phyloP scores from a whole-genome alignment of 2,888 invertebrate genomes.

The Microctonus hyperodae region DNA sequence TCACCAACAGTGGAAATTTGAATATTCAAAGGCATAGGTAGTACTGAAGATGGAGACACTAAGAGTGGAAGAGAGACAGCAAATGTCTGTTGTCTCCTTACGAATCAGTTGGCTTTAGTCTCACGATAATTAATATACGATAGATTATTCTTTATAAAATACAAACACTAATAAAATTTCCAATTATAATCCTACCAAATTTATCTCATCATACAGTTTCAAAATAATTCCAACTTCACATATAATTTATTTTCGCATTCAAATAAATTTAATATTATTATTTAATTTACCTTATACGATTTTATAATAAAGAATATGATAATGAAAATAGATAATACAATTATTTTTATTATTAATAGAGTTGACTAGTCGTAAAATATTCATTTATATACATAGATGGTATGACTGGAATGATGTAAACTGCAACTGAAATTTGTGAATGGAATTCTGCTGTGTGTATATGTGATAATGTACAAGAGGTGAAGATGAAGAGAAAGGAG shows the following conservation, averaged over 20 bases:
- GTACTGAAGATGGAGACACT: not conserved
- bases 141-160: too few relatives aligned
- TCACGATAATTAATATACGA: not conserved
- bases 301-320: too few relatives aligned
- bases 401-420: not conserved
- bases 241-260: too few relatives aligned
- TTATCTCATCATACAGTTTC: too few relatives aligned
- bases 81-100: not conserved
- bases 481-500: constrained; percentile 24
- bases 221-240: too few relatives aligned
- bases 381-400: not conserved
- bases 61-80: not conserved
- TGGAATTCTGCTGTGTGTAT: constrained; percentile 1
- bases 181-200: too few relatives aligned
- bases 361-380: too few relatives aligned
- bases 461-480: not conserved
- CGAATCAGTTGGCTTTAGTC: not conserved
- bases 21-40: constrained; percentile 49
- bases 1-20: constrained; percentile 38
- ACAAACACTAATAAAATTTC: too few relatives aligned
- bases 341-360: not conserved
- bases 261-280: too few relatives aligned
- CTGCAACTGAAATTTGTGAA: constrained; percentile 1
- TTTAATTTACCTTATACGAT: too few relatives aligned
- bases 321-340: too few relatives aligned